Evolutionary conservation across 1,140 invertebrate genomes (phyloP), one percentile per base, ranked within the genome.

Genomic region (Trichogramma pretiosum): DNA sequence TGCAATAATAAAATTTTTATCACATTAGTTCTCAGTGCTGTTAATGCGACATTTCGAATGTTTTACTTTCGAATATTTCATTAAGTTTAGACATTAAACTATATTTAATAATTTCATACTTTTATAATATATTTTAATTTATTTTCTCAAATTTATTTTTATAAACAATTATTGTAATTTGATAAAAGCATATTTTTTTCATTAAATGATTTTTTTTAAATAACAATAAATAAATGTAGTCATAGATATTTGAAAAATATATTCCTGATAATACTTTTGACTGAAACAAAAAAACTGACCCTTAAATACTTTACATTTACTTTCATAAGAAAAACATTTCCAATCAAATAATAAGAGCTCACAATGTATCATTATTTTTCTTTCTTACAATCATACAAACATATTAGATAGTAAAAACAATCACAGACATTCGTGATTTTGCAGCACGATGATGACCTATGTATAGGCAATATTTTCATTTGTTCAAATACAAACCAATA

Each of bases 191-290:
- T n/a, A n/a, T n/a, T n/a, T n/a, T n/a, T n/a, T n/a, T n/a, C n/a
- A n/a, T n/a, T n/a, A n/a, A n/a, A n/a, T n/a, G n/a, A n/a, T n/a
- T n/a, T n/a, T n/a, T n/a, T n/a, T n/a, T n/a, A n/a, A n/a, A n/a
- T n/a, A n/a, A n/a, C n/a, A n/a, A n/a, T n/a, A n/a, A n/a, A n/a
- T n/a, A n/a, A n/a, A n/a, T n/a, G n/a, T n/a, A n/a, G n/a, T n/a
- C n/a, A n/a, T n/a, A n/a, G 19, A 22, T 36, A 51, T 51, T 51
- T 51, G 38, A 51, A 51, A 51, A 51, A 51, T 46, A 51, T 51
- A 51, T 46, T 51, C 46, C 38, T 13, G 1, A 8, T 34, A 44
- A 33, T 50, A 38, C 48, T 40, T 44, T 30, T 39, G 37, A 44
- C 39, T 32, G 23, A 41, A 35, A n/a, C n/a, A 45, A 46, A 14